Evolutionary conservation across 2,113 vertebrate genomes (phyloP).

Genomic region (Urocynchramus pylzowi): DNA sequence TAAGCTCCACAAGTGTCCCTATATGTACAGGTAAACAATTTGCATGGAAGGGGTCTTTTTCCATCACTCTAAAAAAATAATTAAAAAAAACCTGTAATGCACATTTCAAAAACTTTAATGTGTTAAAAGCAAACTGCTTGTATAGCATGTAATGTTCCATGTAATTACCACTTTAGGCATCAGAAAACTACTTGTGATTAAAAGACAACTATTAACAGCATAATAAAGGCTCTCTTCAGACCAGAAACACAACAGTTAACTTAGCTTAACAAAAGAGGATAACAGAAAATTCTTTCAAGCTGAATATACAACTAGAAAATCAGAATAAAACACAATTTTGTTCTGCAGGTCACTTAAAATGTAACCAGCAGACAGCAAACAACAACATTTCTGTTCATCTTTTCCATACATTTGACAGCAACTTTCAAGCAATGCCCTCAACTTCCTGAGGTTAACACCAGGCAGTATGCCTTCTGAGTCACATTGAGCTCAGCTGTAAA

Average conservation of each 20-base stretch:
- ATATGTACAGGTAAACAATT: conserved; percentile 98
- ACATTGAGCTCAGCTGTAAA: neutral
- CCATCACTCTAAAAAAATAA: conserved; percentile 85
- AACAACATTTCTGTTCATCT: neutral
- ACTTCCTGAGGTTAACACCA: neutral
- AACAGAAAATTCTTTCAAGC: neutral
- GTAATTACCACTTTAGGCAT: neutral
- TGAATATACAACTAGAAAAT: neutral
- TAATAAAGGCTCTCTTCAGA: neutral
- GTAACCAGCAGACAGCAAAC: neutral
- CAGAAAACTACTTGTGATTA: neutral
- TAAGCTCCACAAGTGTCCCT: conserved; percentile 95
- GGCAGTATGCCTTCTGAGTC: neutral
- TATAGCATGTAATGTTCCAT: neutral
- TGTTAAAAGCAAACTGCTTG: neutral
- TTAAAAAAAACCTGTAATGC: neutral
- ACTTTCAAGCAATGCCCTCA: neutral
- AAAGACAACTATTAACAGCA: neutral
- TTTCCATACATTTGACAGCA: neutral
- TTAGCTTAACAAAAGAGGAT: neutral
- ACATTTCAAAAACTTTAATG: neutral
- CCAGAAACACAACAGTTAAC: neutral
- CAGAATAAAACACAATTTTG: neutral
- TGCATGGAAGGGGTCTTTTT: conserved; percentile 97
- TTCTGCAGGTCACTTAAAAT: neutral